Percentiles rank a stretch among this genome's conserved stretches.
These are phyloP conservation scores for Amazona ochrocephala DNA, from an alignment of 2,797 vertebrate species.

Conservation along the genomic window DNA sequence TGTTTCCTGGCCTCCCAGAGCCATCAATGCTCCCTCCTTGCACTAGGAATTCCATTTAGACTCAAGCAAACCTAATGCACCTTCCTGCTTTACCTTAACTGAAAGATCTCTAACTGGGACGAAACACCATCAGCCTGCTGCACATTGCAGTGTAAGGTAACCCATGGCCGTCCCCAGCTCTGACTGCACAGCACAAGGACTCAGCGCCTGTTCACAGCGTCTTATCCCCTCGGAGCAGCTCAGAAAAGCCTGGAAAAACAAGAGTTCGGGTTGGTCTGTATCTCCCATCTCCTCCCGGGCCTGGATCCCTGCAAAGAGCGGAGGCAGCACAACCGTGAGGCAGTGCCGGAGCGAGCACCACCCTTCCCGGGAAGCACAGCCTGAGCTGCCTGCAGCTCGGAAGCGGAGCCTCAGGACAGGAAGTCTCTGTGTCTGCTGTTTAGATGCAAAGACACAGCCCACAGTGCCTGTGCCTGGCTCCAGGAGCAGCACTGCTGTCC, in stretches of 20 bases:
- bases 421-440: background rate
- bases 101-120: background rate
- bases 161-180: background rate
- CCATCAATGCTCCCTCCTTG: background rate
- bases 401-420: background rate
- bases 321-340: background rate
- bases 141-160: background rate
- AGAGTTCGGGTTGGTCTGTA: background rate
- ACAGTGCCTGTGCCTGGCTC: background rate
- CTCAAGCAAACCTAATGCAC: background rate
- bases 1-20: background rate
- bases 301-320: background rate
- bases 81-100: background rate
- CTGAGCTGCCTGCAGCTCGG: background rate
- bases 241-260: background rate
- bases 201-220: background rate
- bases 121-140: background rate
- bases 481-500: background rate
- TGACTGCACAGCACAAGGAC: background rate
- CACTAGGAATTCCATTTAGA: background rate
- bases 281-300: background rate
- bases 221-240: background rate
- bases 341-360: rapidly evolving
- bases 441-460: background rate
- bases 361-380: rapidly evolving